Evolutionary conservation across 2,888 invertebrate species (phyloP).

Genomic region (Poecilus cupreus): DNA sequence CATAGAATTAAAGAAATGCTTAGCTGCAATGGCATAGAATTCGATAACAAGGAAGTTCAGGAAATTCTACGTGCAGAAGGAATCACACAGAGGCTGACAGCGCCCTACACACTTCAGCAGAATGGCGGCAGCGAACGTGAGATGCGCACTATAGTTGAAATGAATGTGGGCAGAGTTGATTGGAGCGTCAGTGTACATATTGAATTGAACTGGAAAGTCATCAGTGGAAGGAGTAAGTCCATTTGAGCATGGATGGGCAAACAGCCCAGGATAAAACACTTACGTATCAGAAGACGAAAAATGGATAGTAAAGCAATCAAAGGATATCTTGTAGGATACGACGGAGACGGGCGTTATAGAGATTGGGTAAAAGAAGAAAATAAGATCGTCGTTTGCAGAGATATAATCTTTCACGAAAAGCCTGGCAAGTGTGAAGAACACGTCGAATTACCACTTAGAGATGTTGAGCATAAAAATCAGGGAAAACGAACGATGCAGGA

Average conservation of each 20-base stretch:
- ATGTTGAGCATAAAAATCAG: neutral
- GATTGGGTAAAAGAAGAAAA: conserved; percentile 61
- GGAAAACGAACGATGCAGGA: conserved; percentile 11
- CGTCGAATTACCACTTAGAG: conserved; percentile 44
- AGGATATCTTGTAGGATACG: conserved; percentile 65
- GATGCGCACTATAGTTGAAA: conserved; percentile 64
- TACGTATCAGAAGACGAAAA: conserved; percentile 63
- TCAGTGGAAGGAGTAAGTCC: conserved; percentile 63
- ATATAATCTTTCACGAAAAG: conserved; percentile 64
- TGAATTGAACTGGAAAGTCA: conserved; percentile 64
- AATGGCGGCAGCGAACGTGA: conserved; percentile 63
- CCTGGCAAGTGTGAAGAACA: conserved; percentile 54
- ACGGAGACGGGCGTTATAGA: conserved; percentile 65
- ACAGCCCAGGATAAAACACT: neutral
- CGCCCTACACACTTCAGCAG: conserved; percentile 63
- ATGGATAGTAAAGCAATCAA: conserved; percentile 65
- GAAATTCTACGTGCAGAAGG: conserved; percentile 62
- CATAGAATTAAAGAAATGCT: conserved; percentile 65
- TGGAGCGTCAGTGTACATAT: conserved; percentile 61
- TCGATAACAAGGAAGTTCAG: conserved; percentile 64
- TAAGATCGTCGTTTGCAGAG: conserved; percentile 63
- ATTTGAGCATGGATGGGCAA: conserved; percentile 62
- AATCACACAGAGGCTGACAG: conserved; percentile 62
- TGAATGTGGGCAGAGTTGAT: conserved; percentile 65
- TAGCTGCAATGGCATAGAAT: conserved; percentile 66